These are phyloP conservation scores for Epistrophella euchroma DNA, from an alignment of 2,888 invertebrate species.

Conservation along the genomic window DNA sequence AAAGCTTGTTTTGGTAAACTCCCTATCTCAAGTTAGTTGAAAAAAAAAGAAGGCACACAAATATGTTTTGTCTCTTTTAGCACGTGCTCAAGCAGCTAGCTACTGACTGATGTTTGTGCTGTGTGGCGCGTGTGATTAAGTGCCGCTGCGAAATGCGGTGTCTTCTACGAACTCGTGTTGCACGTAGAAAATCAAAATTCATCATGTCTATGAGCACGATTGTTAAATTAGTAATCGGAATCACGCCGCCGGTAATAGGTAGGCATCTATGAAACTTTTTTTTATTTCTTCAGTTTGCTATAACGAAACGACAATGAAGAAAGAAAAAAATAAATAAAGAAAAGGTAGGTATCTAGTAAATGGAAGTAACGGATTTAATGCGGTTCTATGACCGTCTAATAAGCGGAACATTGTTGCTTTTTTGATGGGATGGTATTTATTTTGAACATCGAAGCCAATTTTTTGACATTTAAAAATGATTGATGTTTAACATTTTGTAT, in stretches of 20 bases:
- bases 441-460: not conserved
- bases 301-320: not conserved
- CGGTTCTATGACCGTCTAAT: conserved; percentile 42
- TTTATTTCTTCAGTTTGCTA: conserved; percentile 1
- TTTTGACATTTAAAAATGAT: conserved; percentile 6
- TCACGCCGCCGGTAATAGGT: conserved; percentile 18
- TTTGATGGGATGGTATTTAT: not conserved
- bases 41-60: not conserved
- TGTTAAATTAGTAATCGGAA: conserved; percentile 55
- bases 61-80: conserved; percentile 30
- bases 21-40: not conserved
- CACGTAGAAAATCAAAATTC: conserved; percentile 71
- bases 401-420: conserved; percentile 35
- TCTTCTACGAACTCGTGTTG: conserved; percentile 46
- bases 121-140: conserved; percentile 42
- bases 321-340: not conserved
- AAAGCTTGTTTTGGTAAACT: not conserved
- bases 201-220: conserved; percentile 63
- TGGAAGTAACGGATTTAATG: conserved; percentile 50
- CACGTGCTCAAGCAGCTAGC: conserved; percentile 70
- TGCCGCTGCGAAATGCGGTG: conserved; percentile 40
- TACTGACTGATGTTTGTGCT: conserved; percentile 54
- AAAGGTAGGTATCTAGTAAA: not conserved
- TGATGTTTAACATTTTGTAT: conserved; percentile 17
- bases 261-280: conserved; percentile 20